Conservation (phyloP, 2,797 vertebrate genomes). For the Pagetopsis macropterus region DNA sequence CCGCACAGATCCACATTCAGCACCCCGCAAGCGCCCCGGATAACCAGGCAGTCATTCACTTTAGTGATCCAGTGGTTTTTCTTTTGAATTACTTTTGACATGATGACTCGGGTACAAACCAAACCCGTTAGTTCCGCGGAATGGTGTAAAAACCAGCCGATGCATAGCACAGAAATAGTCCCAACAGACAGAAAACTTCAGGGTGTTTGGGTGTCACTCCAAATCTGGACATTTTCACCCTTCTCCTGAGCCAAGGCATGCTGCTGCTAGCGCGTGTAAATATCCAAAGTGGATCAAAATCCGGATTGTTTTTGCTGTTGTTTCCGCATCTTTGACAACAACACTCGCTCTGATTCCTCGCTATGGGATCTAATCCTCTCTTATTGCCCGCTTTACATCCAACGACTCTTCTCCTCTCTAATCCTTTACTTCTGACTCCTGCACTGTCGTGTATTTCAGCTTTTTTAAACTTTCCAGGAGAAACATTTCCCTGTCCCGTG, state of each 20-base stretch:
- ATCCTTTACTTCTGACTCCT: conserved; percentile 25
- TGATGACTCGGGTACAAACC: conserved; percentile 63
- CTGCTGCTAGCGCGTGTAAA: conserved; percentile 23
- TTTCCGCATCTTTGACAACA: conserved; percentile 67
- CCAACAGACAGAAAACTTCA: conserved; percentile 72
- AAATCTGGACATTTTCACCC: conserved; percentile 52
- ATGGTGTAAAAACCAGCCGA: conserved; percentile 39
- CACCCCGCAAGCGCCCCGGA: conserved; percentile 81
- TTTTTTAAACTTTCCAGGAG: conserved; percentile 40
- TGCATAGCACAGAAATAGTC: conserved; percentile 63
- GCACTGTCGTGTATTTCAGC: not conserved
- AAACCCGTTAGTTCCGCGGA: conserved; percentile 68
- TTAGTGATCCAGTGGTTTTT: conserved; percentile 92
- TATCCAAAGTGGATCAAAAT: conserved; percentile 37
- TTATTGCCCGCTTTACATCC: conserved; percentile 38
- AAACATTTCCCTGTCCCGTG: not conserved
- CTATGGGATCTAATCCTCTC: conserved; percentile 51
- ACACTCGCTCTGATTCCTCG: conserved; percentile 50
- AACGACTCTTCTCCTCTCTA: conserved; percentile 21
- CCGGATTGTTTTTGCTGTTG: conserved; percentile 49
- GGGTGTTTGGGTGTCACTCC: conserved; percentile 45
- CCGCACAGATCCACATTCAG: conserved; percentile 86
- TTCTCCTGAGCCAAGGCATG: conserved; percentile 57
- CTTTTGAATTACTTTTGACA: conserved; percentile 91
- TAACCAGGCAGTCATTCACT: conserved; percentile 86